phyloP scores from a whole-genome alignment of 2,888 invertebrate species.

The Scrobipalpa atriplicella region DNA sequence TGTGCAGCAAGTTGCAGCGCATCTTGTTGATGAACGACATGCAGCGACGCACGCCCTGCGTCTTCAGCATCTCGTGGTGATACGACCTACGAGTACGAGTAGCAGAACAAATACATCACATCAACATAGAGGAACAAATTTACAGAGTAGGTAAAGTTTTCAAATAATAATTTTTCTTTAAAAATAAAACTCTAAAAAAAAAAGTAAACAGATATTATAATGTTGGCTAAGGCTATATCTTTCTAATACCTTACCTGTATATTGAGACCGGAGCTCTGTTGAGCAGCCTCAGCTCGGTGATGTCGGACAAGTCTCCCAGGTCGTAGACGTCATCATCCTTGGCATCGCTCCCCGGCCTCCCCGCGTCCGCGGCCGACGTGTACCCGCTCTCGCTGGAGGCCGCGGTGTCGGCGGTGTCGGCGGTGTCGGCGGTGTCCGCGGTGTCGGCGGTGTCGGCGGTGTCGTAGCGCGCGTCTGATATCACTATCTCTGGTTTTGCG shows the following conservation, averaged over 20 bases:
- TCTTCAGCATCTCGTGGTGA: slow-evolving; percentile 94
- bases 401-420: slow-evolving; percentile 48
- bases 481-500: slow-evolving; percentile 54
- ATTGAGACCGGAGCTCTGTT: slow-evolving; percentile 66
- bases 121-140: no score
- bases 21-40: slow-evolving; percentile 90
- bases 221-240: not conserved
- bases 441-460: slow-evolving; percentile 47
- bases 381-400: slow-evolving; percentile 59
- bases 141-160: no score
- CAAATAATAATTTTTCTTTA: no score
- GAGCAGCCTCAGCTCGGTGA: slow-evolving; percentile 63
- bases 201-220: not conserved
- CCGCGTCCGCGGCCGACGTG: slow-evolving; percentile 38
- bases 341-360: slow-evolving; percentile 35
- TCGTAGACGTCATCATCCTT: slow-evolving; percentile 66
- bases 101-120: no score
- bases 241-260: slow-evolving; percentile 38
- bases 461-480: slow-evolving; percentile 46
- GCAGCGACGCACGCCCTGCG: slow-evolving; percentile 92
- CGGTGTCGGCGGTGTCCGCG: slow-evolving; percentile 54
- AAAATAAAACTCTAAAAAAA: no score
- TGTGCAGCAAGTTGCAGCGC: slow-evolving; percentile 86
- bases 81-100: no score
- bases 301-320: slow-evolving; percentile 67